phyloP scores from a whole-genome alignment of 2,888 invertebrate species.

The Eugnorisma glareosa region DNA sequence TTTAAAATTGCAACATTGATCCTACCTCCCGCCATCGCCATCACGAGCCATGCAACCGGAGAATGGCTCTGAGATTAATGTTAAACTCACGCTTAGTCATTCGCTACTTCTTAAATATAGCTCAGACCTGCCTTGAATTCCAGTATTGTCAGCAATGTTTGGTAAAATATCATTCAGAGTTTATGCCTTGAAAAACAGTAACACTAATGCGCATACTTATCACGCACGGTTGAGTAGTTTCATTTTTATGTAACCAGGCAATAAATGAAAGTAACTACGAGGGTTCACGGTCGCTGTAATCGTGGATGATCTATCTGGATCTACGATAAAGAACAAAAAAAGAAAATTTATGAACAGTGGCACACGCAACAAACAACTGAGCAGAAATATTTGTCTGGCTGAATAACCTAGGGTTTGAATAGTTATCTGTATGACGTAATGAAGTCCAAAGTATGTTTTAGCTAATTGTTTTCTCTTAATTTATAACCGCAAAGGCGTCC shows the following conservation, averaged over 20 bases:
- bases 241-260: constrained; percentile 26
- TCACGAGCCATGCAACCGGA: constrained; percentile 54
- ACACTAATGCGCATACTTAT: constrained; percentile 29
- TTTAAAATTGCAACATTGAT: constrained; percentile 66
- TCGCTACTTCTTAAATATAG: constrained; percentile 28
- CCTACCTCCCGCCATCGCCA: constrained; percentile 40
- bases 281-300: constrained; percentile 30
- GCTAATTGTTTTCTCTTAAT: constrained; percentile 65
- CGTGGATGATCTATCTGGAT: constrained; percentile 3
- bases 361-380: neutral
- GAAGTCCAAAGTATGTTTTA: constrained; percentile 40
- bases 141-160: constrained; percentile 12
- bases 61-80: constrained; percentile 53
- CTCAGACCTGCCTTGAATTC: constrained; percentile 11
- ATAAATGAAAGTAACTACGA: constrained; percentile 50
- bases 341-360: neutral
- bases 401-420: neutral
- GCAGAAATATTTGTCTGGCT: neutral
- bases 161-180: neutral
- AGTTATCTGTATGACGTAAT: constrained; percentile 18
- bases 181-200: constrained; percentile 4
- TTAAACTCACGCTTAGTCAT: constrained; percentile 43
- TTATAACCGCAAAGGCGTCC: constrained; percentile 67
- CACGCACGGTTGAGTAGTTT: constrained; percentile 26
- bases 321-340: constrained; percentile 17